Conservation (phyloP, 2,113 vertebrate genomes). For the Eulacestoma nigropectus region DNA sequence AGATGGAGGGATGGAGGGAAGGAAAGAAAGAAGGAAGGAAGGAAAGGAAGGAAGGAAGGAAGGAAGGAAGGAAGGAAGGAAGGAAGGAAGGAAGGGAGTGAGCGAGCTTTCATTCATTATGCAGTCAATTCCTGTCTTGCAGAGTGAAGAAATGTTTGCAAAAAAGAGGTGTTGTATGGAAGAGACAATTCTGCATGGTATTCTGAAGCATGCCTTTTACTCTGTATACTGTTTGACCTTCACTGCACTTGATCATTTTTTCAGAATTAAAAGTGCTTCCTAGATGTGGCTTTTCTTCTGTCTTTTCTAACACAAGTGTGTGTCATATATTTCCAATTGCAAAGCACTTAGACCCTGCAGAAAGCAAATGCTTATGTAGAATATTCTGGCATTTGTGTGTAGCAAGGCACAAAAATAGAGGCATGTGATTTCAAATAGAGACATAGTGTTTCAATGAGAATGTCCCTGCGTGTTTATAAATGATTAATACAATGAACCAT, state of each 20-base stretch:
- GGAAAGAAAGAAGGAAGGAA: fast-evolving
- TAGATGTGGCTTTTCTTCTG: background rate
- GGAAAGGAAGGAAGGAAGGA: background rate
- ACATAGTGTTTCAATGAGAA: background rate
- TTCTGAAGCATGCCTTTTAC: background rate
- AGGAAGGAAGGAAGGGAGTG: constrained; percentile 5
- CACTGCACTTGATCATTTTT: background rate
- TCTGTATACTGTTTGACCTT: background rate
- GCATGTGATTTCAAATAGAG: background rate
- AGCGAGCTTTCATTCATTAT: background rate
- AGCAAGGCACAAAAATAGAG: background rate
- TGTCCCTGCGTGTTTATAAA: constrained; percentile 46
- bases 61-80: background rate
- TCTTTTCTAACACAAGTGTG: background rate
- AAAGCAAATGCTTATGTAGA: constrained; percentile 11
- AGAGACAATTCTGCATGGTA: background rate
- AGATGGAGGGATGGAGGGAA: constrained; percentile 53
- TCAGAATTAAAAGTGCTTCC: background rate
- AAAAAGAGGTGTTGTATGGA: background rate
- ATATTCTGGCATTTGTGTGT: background rate
- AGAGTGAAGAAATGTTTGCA: background rate
- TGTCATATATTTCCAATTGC: background rate
- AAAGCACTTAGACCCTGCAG: background rate
- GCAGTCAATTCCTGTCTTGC: background rate
- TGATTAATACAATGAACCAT: constrained; percentile 37